Conservation (phyloP, 2,797 vertebrate genomes). For the Caiman crocodilus region DNA sequence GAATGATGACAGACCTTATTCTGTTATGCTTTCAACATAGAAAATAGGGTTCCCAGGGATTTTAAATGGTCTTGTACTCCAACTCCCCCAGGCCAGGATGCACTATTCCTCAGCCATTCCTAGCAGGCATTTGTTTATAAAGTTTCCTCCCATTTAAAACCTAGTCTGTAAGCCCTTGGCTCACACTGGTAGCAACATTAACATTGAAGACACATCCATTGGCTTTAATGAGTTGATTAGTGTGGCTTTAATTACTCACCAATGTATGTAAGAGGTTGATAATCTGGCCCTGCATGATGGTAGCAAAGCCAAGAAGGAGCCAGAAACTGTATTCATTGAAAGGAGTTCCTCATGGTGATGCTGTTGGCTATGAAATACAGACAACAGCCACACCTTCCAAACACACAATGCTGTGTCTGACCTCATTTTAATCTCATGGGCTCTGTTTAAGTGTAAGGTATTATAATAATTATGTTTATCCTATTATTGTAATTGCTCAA, state of each 20-base stretch:
- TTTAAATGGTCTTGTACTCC: no score
- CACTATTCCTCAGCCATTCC: no score
- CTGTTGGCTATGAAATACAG: neutral
- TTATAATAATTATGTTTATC: conserved; percentile 59
- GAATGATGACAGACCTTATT: neutral
- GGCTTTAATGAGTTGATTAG: conserved; percentile 4
- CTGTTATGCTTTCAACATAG: neutral
- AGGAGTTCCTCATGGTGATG: conserved; percentile 13
- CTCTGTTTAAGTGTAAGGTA: conserved; percentile 11
- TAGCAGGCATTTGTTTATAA: neutral
- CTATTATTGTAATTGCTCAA: conserved; percentile 55
- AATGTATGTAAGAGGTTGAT: neutral
- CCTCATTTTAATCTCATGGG: conserved; percentile 56
- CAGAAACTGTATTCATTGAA: conserved; percentile 3
- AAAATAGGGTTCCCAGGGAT: no score
- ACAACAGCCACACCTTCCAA: conserved; percentile 12
- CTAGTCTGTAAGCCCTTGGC: neutral
- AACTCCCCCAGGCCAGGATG: no score
- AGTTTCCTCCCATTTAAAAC: neutral
- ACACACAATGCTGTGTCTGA: neutral
- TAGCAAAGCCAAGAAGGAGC: neutral
- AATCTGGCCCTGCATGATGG: neutral
- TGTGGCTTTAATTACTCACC: neutral
- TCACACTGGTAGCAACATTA: neutral
- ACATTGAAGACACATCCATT: neutral